Conservation (phyloP, 2,797 vertebrate species). For the Kryptolebias ocellatus region DNA sequence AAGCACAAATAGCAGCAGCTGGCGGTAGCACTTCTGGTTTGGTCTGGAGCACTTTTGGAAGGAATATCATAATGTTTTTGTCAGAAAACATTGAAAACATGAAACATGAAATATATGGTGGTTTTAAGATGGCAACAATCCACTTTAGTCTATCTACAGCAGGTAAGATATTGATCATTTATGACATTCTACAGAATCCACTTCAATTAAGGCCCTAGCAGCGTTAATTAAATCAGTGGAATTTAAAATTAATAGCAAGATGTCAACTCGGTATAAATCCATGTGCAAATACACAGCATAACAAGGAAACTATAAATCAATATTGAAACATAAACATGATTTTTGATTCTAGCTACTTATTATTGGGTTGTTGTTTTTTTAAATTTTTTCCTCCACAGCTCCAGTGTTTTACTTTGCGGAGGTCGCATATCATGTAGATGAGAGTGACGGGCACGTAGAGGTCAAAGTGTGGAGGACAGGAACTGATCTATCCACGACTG, state of each 20-base stretch:
- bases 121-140: too few relatives aligned
- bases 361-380: neutral
- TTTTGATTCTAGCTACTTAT: neutral
- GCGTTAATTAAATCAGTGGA: neutral
- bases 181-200: too few relatives aligned
- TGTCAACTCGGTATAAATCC: constrained; percentile 9
- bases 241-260: neutral
- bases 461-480: constrained; percentile 90
- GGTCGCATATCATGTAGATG: constrained; percentile 85
- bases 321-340: neutral
- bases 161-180: too few relatives aligned
- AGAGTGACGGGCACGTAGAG: constrained; percentile 87
- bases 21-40: too few relatives aligned
- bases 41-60: too few relatives aligned
- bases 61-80: too few relatives aligned
- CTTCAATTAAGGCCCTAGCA: neutral
- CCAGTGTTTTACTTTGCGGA: constrained; percentile 91
- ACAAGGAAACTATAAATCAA: neutral
- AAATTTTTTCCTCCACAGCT: constrained; percentile 39
- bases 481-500: constrained; percentile 87
- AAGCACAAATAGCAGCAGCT: too few relatives aligned
- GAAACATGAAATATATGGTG: too few relatives aligned
- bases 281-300: neutral
- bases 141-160: too few relatives aligned
- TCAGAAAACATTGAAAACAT: too few relatives aligned